Evolutionary conservation across 2,888 invertebrate species (phyloP).

Genomic region (Acrobasis consociella): DNA sequence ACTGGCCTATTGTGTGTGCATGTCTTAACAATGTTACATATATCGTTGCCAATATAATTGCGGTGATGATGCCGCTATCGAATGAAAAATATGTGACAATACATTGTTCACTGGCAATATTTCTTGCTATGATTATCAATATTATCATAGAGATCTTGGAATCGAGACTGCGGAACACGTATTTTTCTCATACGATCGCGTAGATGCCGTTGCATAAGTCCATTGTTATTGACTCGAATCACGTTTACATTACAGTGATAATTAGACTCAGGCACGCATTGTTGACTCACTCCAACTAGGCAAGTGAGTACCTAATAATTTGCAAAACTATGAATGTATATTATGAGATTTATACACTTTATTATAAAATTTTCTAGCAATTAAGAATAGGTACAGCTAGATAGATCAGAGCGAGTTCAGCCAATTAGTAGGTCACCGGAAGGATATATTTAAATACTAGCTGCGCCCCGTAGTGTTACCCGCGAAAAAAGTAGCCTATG

Average conservation of each 20-base stretch:
- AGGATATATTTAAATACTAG: too few relatives aligned
- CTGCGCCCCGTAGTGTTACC: too few relatives aligned
- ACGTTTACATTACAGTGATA: constrained; percentile 46
- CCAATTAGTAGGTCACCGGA: too few relatives aligned
- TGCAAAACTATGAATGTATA: constrained; percentile 16
- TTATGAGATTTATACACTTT: not conserved
- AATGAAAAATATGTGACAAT: constrained; percentile 9
- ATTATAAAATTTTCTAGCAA: not conserved
- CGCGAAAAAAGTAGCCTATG: too few relatives aligned
- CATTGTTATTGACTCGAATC: constrained; percentile 50
- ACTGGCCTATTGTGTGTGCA: not conserved
- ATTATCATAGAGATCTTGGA: constrained; percentile 21
- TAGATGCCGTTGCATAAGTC: constrained; percentile 46
- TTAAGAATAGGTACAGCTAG: too few relatives aligned
- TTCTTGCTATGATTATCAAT: constrained; percentile 11
- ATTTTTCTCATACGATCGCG: constrained; percentile 31
- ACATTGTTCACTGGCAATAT: not conserved
- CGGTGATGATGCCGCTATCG: constrained; percentile 2
- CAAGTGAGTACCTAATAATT: not conserved
- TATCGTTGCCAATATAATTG: not conserved
- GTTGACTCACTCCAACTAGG: constrained; percentile 25
- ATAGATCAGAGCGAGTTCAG: too few relatives aligned
- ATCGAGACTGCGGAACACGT: constrained; percentile 30
- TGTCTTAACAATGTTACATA: not conserved
- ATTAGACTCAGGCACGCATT: constrained; percentile 44